Evolutionary conservation across 1,140 invertebrate species (phyloP), one percentile per base, ranked within the genome.

Genomic region (Drosophila tsacasi): DNA sequence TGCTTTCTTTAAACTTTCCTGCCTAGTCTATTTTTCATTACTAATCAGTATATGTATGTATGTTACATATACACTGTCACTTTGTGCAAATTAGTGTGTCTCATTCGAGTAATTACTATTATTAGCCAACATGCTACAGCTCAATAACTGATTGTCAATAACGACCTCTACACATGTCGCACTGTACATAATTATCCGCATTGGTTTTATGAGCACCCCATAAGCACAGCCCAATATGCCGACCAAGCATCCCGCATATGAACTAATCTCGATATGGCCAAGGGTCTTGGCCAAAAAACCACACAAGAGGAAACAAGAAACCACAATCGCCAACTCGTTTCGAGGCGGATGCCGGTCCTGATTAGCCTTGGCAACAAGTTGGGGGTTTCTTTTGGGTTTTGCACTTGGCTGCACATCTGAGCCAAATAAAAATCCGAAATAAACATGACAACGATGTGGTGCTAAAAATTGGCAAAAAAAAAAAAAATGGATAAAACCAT

Each of bases 301-400:
- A 39, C 35, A 39, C 54, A 57, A 57, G 54, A 57, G 54, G 54
- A 17, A 57, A 57, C 54, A 25, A 57, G 35, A 57, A 57, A 57
- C 54, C 54, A 39, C 54, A 57, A 23, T 39, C 54, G 35, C 52
- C 37, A 57, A 39, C 54, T 57, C 54, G 54, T 57, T 57, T 25
- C 54, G 3, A 57, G 54, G 54, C 54, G 54, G 54, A 57, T 57
- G 54, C 54, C 54, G 35, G 54, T 23, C 35, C 35, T 57, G 54
- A 57, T 57, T 57, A 57, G 54, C 54, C 54, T 57, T 57, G 35
- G 35, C 54, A 57, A 39, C 54, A 39, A 57, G 54, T 57, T 57
- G 54, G 25, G 54, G 35, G 35, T 12, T 57, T 32, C 23, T 23
- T n/a, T 39, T 57, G 54, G 32, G 54, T 57, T 57, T 57, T 57